These are phyloP conservation scores for Ooceraea biroi DNA, from an alignment of 1,140 invertebrate species.

Conservation along the genomic window DNA sequence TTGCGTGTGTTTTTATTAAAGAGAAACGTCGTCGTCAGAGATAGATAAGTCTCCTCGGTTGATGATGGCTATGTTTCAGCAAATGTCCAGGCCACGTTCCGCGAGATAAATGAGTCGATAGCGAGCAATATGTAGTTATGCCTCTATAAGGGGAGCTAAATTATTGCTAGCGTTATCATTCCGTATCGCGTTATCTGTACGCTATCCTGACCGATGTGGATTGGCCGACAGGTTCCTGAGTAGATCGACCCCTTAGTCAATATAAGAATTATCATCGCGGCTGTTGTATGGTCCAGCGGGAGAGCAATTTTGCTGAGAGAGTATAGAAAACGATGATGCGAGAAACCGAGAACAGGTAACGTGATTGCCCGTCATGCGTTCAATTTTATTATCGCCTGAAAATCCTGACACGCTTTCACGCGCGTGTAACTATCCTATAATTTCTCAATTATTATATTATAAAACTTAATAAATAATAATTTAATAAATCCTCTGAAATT, in stretches of 20 bases:
- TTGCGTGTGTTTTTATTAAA: conserved; percentile 14
- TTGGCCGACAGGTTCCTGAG: conserved; percentile 45
- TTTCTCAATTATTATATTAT: too few relatives aligned
- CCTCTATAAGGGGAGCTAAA: conserved; percentile 53
- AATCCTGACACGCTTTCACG: background rate
- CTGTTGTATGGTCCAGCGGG: conserved; percentile 20
- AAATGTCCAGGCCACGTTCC: conserved; percentile 47
- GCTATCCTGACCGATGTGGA: conserved; percentile 51
- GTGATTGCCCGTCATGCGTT: background rate
- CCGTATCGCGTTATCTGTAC: conserved; percentile 69
- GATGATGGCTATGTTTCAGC: conserved; percentile 48
- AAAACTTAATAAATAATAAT: too few relatives aligned
- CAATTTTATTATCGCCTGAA: background rate
- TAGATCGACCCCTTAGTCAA: conserved; percentile 69
- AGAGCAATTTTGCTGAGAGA: conserved; percentile 33
- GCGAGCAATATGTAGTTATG: conserved; percentile 58
- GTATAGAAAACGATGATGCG: conserved; percentile 9
- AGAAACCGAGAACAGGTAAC: conserved; percentile 32
- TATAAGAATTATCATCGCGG: conserved; percentile 63
- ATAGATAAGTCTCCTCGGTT: conserved; percentile 47
- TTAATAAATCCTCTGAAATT: too few relatives aligned
- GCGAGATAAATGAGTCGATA: conserved; percentile 72
- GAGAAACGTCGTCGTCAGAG: conserved; percentile 9
- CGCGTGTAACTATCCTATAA: too few relatives aligned
- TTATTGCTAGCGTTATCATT: conserved; percentile 73